phyloP scores from a whole-genome alignment of 2,113 vertebrate species.

The Perccottus glenii region DNA sequence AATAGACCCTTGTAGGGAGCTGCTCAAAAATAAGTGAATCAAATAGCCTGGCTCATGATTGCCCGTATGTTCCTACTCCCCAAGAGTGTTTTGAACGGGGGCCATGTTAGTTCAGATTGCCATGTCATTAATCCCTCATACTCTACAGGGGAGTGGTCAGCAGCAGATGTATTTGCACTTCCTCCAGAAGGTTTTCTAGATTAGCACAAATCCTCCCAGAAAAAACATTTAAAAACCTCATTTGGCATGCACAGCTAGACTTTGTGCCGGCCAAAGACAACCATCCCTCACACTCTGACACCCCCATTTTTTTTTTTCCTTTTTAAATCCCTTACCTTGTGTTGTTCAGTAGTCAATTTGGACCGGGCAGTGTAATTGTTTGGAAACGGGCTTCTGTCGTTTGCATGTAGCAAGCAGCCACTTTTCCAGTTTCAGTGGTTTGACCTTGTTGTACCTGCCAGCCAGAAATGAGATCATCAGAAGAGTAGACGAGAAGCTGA shows the following conservation, averaged over 20 bases:
- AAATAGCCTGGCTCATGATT: slow-evolving; percentile 42
- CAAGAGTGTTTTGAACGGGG: slow-evolving; percentile 54
- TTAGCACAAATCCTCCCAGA: slow-evolving; percentile 74
- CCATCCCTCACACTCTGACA: slow-evolving; percentile 51
- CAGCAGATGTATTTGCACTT: slow-evolving; percentile 75
- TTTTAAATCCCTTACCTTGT: slow-evolving; percentile 24
- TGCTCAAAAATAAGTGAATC: slow-evolving; percentile 31
- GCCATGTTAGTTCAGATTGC: slow-evolving; percentile 68
- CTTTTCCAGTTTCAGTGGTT: slow-evolving; percentile 74
- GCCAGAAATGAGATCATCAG: slow-evolving; percentile 80
- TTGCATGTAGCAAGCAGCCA: slow-evolving; percentile 72
- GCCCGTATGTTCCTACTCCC: slow-evolving; percentile 53
- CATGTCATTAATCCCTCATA: slow-evolving; percentile 70
- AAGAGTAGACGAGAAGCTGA: slow-evolving; percentile 74
- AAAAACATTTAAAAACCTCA: slow-evolving; percentile 73
- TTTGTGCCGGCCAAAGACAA: slow-evolving; percentile 61
- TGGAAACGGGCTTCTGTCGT: slow-evolving; percentile 63
- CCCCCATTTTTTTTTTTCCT: slow-evolving; percentile 13
- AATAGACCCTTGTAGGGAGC: slow-evolving; percentile 15
- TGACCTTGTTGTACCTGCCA: slow-evolving; percentile 79
- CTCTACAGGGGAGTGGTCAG: slow-evolving; percentile 74
- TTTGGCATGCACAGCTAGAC: slow-evolving; percentile 68
- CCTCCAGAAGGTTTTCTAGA: slow-evolving; percentile 78
- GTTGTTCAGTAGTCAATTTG: slow-evolving; percentile 54
- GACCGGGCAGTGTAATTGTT: slow-evolving; percentile 70